These are phyloP conservation scores for Dione juno DNA, from an alignment of 2,888 invertebrate species.

Conservation along the genomic window DNA sequence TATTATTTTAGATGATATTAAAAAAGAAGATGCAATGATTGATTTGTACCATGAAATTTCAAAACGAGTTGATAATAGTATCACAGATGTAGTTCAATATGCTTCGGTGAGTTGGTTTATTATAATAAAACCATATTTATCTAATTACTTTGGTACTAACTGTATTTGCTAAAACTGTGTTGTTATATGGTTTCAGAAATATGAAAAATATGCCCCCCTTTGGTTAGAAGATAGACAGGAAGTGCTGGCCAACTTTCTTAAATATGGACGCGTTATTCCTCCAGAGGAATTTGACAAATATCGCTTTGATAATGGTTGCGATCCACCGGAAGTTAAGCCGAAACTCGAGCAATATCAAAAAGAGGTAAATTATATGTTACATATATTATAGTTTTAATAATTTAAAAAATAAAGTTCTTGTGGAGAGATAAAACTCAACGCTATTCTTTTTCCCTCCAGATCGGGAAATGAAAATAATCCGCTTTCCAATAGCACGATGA, in stretches of 20 bases:
- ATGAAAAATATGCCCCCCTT: slow-evolving; percentile 88
- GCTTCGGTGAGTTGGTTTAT: slow-evolving; percentile 61
- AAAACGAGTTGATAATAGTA: slow-evolving; percentile 73
- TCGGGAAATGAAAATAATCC: too few species aligned
- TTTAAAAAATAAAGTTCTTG: too few species aligned
- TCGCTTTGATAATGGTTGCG: slow-evolving; percentile 70
- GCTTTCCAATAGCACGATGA: too few species aligned
- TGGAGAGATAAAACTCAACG: too few species aligned
- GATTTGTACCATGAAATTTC: slow-evolving; percentile 84
- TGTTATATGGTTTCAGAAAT: slow-evolving; percentile 63
- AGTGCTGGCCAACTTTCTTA: slow-evolving; percentile 89
- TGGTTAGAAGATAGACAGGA: slow-evolving; percentile 92
- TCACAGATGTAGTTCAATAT: slow-evolving; percentile 69
- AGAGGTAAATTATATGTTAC: slow-evolving; percentile 73
- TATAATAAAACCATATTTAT: neutral
- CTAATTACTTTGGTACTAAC: neutral
- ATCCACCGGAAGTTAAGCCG: slow-evolving; percentile 84
- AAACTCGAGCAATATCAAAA: slow-evolving; percentile 88
- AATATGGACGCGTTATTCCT: slow-evolving; percentile 89
- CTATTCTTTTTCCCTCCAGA: too few species aligned
- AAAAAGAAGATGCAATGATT: slow-evolving; percentile 82
- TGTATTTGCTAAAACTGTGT: neutral
- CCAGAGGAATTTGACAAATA: slow-evolving; percentile 87
- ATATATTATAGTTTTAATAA: too few species aligned
- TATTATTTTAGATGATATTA: slow-evolving; percentile 80